These are phyloP conservation scores for Diloba caeruleocephala DNA, from an alignment of 2,888 invertebrate genomes.

Conservation along the genomic window DNA sequence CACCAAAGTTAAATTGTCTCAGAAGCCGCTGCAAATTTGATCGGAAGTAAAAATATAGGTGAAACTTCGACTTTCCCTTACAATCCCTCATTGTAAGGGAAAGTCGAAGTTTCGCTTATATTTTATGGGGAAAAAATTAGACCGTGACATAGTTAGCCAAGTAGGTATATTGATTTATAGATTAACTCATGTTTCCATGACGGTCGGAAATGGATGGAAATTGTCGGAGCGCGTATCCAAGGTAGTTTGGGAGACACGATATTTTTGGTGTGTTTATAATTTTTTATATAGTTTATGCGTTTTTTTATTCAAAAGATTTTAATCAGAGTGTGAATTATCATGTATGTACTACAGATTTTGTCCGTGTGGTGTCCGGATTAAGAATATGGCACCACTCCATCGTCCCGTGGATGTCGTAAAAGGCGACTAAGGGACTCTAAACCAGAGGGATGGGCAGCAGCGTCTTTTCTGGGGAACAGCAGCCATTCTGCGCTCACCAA, in stretches of 20 bases:
- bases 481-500: no score
- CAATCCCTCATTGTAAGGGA: conserved; percentile 11
- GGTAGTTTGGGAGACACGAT: conserved; percentile 13
- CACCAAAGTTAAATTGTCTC: conserved; percentile 54
- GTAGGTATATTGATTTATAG: conserved; percentile 35
- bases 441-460: no score
- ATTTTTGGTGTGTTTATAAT: no score
- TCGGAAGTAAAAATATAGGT: conserved; percentile 48
- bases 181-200: conserved; percentile 24
- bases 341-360: no score
- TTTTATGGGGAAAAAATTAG: conserved; percentile 45
- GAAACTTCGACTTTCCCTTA: conserved; percentile 21
- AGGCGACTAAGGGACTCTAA: no score
- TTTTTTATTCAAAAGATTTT: no score
- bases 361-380: no score
- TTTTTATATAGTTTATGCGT: no score
- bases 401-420: no score
- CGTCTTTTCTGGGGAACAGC: no score
- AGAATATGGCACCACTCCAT: no score
- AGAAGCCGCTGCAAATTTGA: conserved; percentile 43
- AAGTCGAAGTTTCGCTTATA: conserved; percentile 31
- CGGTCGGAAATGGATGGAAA: conserved; percentile 15
- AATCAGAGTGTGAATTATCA: no score
- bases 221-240: conserved; percentile 22
- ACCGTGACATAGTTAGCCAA: conserved; percentile 35